Percentiles rank a stretch among this genome's conserved stretches.
Conservation (phyloP, 2,797 vertebrate species). For the Kryptolebias ocellatus region DNA sequence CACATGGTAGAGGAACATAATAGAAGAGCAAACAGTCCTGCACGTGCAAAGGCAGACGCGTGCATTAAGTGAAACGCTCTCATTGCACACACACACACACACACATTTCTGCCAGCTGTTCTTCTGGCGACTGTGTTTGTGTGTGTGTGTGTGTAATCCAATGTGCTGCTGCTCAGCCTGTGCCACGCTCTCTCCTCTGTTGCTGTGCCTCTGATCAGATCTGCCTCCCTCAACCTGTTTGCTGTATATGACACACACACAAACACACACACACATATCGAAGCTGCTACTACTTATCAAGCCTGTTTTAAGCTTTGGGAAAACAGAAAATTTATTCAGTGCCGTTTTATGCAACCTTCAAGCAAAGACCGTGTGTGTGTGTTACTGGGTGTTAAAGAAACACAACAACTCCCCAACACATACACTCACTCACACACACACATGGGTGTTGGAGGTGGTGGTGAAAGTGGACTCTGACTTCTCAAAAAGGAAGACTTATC, state of each 20-base stretch:
- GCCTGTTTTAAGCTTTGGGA: slow-evolving; percentile 25
- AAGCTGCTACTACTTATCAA: slow-evolving; percentile 62
- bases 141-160: slow-evolving; percentile 71
- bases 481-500: slow-evolving; percentile 21
- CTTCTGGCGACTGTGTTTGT: slow-evolving; percentile 57
- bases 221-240: slow-evolving; percentile 84
- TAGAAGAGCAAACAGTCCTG: slow-evolving; percentile 65
- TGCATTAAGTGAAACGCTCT: slow-evolving; percentile 61
- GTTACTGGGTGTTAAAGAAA: slow-evolving; percentile 20
- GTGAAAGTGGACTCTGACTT: slow-evolving; percentile 22
- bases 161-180: slow-evolving; percentile 78
- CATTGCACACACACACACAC: slow-evolving; percentile 26
- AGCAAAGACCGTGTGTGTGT: slow-evolving; percentile 1
- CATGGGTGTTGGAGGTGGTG: not conserved
- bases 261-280: slow-evolving; percentile 17
- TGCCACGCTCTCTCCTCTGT: slow-evolving; percentile 80
- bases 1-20: slow-evolving; percentile 46
- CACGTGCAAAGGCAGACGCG: slow-evolving; percentile 63
- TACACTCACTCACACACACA: slow-evolving; percentile 19
- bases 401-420: slow-evolving; percentile 32
- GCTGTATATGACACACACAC: slow-evolving; percentile 66
- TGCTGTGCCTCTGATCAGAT: slow-evolving; percentile 86
- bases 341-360: slow-evolving; percentile 13
- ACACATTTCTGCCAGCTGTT: slow-evolving; percentile 76
- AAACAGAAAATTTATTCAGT: slow-evolving; percentile 32